Conservation (phyloP, 2,797 vertebrate genomes). For the Peromyscus melanophrys region DNA sequence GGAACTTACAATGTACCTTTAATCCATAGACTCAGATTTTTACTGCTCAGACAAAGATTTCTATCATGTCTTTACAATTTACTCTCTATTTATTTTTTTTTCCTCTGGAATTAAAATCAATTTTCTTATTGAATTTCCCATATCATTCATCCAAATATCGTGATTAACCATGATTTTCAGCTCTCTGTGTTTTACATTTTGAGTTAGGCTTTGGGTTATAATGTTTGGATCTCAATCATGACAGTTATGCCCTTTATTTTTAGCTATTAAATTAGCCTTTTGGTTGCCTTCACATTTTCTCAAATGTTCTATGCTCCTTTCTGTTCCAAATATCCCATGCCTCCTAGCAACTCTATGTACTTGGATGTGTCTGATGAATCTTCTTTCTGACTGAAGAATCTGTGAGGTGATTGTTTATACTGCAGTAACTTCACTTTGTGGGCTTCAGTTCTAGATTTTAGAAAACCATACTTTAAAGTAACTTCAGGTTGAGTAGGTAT, state of each 20-base stretch:
- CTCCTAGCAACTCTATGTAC: background rate
- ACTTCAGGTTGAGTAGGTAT: background rate
- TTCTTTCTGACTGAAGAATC: background rate
- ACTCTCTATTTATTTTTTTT: background rate
- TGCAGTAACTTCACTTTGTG: background rate
- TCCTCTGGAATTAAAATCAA: background rate
- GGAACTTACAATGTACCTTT: background rate
- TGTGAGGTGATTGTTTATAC: background rate
- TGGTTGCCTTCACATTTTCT: background rate
- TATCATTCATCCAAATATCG: background rate
- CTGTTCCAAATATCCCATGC: background rate
- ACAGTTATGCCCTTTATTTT: background rate
- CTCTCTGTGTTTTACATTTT: background rate
- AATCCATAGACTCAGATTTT: background rate
- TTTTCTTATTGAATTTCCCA: background rate
- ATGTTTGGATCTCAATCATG: background rate
- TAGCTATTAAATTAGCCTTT: background rate
- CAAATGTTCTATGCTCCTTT: background rate
- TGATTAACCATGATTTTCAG: background rate
- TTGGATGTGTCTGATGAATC: background rate
- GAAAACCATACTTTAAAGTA: background rate
- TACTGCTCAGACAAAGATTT: background rate
- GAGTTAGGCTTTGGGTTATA: background rate
- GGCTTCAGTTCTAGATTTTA: conserved; percentile 22
- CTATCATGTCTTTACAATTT: background rate